Conservation (phyloP, 2,888 invertebrate genomes). For the Caenorhabditis imperialis region DNA sequence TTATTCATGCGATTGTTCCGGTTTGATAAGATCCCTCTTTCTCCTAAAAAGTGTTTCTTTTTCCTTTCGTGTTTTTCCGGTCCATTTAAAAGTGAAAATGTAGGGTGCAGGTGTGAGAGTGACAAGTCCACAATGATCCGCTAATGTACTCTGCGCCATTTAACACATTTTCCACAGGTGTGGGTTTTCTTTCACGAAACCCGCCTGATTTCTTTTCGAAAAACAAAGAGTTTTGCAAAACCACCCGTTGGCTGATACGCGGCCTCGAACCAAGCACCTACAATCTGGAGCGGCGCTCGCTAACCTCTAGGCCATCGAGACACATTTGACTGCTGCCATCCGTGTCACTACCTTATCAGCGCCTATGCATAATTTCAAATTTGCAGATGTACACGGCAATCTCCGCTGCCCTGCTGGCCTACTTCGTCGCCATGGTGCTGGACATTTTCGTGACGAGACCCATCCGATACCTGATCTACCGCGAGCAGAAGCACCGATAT, state of each 20-base stretch:
- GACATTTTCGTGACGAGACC: conserved; percentile 72
- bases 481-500: conserved; percentile 52
- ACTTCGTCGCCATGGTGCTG: conserved; percentile 66
- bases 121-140: conserved; percentile 47
- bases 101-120: conserved; percentile 21
- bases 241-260: no score
- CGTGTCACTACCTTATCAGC: no score
- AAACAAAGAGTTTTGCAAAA: no score
- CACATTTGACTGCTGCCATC: no score
- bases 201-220: no score
- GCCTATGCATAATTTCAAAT: no score
- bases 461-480: conserved; percentile 62
- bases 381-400: conserved; percentile 71
- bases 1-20: conserved; percentile 44
- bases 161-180: conserved; percentile 43
- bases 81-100: conserved; percentile 14
- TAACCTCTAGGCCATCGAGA: no score
- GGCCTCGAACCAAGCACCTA: no score
- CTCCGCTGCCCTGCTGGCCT: conserved; percentile 67
- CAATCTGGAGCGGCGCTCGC: no score
- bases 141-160: conserved; percentile 22
- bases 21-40: neutral
- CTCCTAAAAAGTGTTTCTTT: no score
- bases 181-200: no score
- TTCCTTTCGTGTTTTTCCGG: neutral